Conservation (phyloP, 2,797 vertebrate genomes). For the Eulemur albifrons region DNA sequence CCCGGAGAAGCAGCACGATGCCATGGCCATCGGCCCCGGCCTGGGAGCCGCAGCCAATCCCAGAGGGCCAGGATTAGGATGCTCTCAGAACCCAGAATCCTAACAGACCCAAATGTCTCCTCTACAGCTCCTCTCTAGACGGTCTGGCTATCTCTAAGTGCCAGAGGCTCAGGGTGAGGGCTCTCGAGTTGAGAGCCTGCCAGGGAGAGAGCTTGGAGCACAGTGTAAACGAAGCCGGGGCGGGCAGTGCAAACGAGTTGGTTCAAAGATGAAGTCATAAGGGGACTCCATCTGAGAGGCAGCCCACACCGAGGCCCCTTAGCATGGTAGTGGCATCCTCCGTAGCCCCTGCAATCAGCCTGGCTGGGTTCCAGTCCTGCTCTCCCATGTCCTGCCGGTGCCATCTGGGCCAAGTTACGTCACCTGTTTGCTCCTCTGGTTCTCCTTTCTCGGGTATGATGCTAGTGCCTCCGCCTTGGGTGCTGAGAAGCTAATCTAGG, state of each 20-base stretch:
- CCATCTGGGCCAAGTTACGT: background rate
- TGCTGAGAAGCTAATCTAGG: background rate
- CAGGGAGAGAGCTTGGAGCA: background rate
- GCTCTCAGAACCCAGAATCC: background rate
- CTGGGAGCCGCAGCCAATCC: background rate
- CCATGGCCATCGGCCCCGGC: background rate
- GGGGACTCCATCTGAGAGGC: background rate
- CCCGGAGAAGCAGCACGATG: rapidly evolving
- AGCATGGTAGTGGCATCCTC: rapidly evolving
- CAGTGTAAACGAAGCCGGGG: background rate
- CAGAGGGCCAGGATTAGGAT: background rate
- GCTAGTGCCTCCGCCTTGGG: background rate
- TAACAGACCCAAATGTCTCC: background rate
- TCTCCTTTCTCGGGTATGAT: background rate
- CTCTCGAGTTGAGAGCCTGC: conserved; percentile 19
- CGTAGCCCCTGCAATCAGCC: background rate
- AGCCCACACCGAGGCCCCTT: background rate
- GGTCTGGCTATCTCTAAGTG: background rate
- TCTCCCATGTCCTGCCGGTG: background rate
- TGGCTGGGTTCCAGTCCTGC: background rate
- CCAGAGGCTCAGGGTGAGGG: background rate
- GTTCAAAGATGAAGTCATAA: background rate
- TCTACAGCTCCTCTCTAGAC: background rate
- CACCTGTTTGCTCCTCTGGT: background rate
- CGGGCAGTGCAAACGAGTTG: background rate